These are phyloP conservation scores for Hippotragus niger DNA, from an alignment of 2,113 vertebrate species.

Conservation along the genomic window DNA sequence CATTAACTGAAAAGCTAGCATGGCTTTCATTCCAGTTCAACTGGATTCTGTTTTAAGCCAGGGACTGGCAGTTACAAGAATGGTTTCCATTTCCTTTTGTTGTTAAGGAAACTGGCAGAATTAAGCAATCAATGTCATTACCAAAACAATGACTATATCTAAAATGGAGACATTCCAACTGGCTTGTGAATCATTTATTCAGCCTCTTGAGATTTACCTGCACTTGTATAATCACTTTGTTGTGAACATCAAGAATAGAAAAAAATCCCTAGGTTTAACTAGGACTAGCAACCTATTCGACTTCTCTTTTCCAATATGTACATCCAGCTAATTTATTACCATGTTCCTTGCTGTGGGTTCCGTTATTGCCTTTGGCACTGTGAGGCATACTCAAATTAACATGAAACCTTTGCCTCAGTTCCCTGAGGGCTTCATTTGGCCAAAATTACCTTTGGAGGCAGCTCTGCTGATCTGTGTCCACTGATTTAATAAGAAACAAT, in stretches of 20 bases:
- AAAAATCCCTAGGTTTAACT: background rate
- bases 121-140: slow-evolving; percentile 62
- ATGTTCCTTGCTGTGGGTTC: background rate
- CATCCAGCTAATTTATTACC: background rate
- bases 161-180: slow-evolving; percentile 47
- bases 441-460: background rate
- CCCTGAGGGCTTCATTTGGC: background rate
- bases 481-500: slow-evolving; percentile 37
- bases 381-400: slow-evolving; percentile 15
- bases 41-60: slow-evolving; percentile 34
- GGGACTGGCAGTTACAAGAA: slow-evolving; percentile 49
- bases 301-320: background rate
- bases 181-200: slow-evolving; percentile 42
- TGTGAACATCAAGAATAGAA: slow-evolving; percentile 8
- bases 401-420: background rate
- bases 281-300: background rate
- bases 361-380: background rate
- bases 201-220: slow-evolving; percentile 55
- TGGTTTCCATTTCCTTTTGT: slow-evolving; percentile 61
- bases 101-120: slow-evolving; percentile 57
- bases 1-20: slow-evolving; percentile 36
- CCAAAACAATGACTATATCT: slow-evolving; percentile 57
- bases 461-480: background rate
- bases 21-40: slow-evolving; percentile 30
- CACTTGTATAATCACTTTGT: slow-evolving; percentile 9